Evolutionary conservation across 2,888 invertebrate genomes (phyloP).

Genomic region (Drosophila gaucha): DNA sequence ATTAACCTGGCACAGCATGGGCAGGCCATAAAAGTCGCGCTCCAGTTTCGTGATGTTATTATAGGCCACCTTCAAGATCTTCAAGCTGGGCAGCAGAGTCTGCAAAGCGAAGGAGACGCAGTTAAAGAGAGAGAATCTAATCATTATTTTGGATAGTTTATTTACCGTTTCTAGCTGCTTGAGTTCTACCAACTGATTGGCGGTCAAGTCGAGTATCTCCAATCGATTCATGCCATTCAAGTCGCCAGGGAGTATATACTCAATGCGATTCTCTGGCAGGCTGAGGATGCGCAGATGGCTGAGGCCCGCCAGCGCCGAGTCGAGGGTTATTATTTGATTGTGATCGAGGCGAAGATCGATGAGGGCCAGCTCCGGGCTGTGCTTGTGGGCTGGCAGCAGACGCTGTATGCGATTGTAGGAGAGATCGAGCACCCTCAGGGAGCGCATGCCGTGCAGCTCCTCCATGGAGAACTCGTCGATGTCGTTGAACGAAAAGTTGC

Average conservation of each 20-base stretch:
- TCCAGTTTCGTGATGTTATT: conserved; percentile 91
- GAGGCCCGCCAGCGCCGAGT: conserved; percentile 91
- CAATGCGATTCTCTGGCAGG: conserved; percentile 90
- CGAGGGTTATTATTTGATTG: conserved; percentile 89
- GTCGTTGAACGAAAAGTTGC: conserved; percentile 91
- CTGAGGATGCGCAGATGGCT: conserved; percentile 90
- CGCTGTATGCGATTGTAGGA: conserved; percentile 90
- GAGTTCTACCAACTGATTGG: conserved; percentile 90
- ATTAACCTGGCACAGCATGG: conserved; percentile 92
- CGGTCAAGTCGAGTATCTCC: conserved; percentile 90
- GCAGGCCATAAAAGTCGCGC: conserved; percentile 93
- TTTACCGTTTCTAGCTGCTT: conserved; percentile 94
- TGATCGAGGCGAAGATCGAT: conserved; percentile 90
- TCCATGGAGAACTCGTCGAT: conserved; percentile 92
- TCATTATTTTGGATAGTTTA: rapidly evolving
- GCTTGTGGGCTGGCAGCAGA: conserved; percentile 89
- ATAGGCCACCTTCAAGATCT: conserved; percentile 90
- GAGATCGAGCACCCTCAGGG: conserved; percentile 90
- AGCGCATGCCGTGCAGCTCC: conserved; percentile 90
- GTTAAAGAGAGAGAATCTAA: neutral
- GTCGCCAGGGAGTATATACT: conserved; percentile 91
- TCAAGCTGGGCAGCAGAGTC: conserved; percentile 91
- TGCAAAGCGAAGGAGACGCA: conserved; percentile 80
- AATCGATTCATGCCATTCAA: conserved; percentile 91
- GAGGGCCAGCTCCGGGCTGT: conserved; percentile 91